Conservation (phyloP, 2,113 vertebrate species). For the Malurus cyaneus region DNA sequence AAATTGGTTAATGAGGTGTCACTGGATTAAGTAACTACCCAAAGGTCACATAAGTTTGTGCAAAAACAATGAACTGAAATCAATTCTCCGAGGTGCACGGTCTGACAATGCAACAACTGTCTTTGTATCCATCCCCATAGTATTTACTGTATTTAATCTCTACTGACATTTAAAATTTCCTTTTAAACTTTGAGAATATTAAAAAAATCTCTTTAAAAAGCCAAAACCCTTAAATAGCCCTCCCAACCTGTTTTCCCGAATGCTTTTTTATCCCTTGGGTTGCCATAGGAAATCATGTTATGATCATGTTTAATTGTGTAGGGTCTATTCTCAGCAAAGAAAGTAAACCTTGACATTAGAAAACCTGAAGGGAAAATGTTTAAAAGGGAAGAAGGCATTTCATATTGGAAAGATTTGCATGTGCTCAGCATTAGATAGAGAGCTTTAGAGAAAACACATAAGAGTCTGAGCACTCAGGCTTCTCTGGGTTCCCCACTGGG, state of each 20-base stretch:
- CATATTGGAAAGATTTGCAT: neutral
- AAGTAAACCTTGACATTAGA: neutral
- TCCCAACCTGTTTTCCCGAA: neutral
- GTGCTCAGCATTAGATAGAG: neutral
- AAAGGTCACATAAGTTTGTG: conserved; percentile 18
- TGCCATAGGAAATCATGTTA: neutral
- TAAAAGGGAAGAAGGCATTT: neutral
- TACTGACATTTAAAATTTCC: neutral
- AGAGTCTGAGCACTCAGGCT: neutral
- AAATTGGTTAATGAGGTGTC: conserved; percentile 33
- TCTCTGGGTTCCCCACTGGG: neutral
- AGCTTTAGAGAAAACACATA: neutral
- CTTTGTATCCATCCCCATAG: neutral
- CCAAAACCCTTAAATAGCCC: neutral
- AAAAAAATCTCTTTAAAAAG: neutral
- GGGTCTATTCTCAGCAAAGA: conserved; percentile 4
- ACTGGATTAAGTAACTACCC: conserved; percentile 9
- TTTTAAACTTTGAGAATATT: neutral
- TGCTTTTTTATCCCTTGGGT: neutral
- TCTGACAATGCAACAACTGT: neutral
- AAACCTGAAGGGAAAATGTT: conserved; percentile 7
- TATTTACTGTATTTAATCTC: neutral
- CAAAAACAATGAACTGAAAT: neutral
- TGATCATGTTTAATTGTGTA: neutral
- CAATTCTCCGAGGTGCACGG: neutral